Base-by-base conservation (phyloP, 1,140 invertebrate genomes). In the Bombyx mori region DNA sequence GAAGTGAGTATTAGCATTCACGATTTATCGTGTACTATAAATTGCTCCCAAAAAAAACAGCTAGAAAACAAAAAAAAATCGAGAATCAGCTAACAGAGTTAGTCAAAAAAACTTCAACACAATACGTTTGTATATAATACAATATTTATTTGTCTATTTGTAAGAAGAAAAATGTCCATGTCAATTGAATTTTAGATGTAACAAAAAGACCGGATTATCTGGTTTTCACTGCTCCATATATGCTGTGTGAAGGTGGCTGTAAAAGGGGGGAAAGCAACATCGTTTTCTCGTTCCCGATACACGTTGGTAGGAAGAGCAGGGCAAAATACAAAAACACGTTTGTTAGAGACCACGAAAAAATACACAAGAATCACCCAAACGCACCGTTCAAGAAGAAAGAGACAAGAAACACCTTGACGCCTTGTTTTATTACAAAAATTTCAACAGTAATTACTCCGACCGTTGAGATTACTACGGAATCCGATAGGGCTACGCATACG, bases 221-320 rank as follows among this genome's bases (percentile, higher is more conserved):
- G 35, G 54, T 73, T 42, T 83, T 83, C 56, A 83, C 78, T 22
- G 79, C 80, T 43, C 80, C 80, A 8, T 79, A 71, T 65, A 72
- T 58, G 57, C 51, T 83, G 48, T 83, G 80, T 56, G 62, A 66
- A 7, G 74, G 73, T 59, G 61, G 57, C 26, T 79, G 75, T 58
- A 66, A 67, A 8, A 61, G 46, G 9, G 56, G 63, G 3, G 58
- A 60, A 0, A 58, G 44, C 5, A 72, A 73, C 35, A 70, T 70
- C 42, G 44, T 50, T 8, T 67, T 82, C 56, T 26, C 53, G 44
- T 83, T 83, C 52, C 80, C 80, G 18, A 46, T 83, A 3, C 73
- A 66, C 44, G 5, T 79, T 42, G 78, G 70, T 35, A 67, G 65
- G 6, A 59, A 48, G 46, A 71, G 58, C 2, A 57, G 56, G 1